These are phyloP conservation scores for Neosilurus mollespiculum DNA, from an alignment of 2,797 vertebrate species.

Conservation along the genomic window DNA sequence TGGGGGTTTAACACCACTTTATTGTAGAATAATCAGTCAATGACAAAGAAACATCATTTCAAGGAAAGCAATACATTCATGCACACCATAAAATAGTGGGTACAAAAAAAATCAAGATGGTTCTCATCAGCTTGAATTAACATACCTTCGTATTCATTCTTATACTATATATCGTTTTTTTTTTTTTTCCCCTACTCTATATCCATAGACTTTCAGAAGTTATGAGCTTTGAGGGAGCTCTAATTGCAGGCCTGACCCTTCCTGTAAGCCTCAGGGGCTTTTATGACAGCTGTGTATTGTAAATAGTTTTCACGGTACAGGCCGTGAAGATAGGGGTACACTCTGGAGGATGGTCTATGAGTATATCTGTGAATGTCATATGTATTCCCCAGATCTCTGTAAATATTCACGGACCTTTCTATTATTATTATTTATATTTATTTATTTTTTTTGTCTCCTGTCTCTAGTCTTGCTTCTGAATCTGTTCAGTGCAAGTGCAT, in stretches of 20 bases:
- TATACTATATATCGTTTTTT: not conserved
- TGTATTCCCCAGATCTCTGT: conserved; percentile 12
- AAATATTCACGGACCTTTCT: conserved; percentile 10
- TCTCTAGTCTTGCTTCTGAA: not conserved
- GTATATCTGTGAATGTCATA: conserved; percentile 24
- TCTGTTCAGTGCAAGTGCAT: not conserved
- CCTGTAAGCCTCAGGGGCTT: conserved; percentile 2
- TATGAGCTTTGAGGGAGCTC: conserved; percentile 20
- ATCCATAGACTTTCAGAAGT: conserved; percentile 13
- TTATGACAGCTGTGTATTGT: conserved; percentile 24
- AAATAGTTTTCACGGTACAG: conserved; percentile 18
- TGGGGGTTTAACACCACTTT: conserved; percentile 38
- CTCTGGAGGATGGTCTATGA: not conserved
- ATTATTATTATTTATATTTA: not conserved
- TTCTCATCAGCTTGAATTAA: not conserved
- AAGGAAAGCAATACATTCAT: not conserved
- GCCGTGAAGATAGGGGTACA: not conserved
- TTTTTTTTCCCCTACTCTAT: not conserved
- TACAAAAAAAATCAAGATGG: conserved; percentile 9
- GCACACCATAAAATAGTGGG: conserved; percentile 7
- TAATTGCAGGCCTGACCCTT: conserved; percentile 36
- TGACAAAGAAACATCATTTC: conserved; percentile 35
- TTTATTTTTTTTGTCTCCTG: not conserved
- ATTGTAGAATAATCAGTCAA: conserved; percentile 36
- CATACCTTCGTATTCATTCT: not conserved